Base-by-base conservation (phyloP, 1,140 invertebrate species). In the Cotesia chilonis region DNA sequence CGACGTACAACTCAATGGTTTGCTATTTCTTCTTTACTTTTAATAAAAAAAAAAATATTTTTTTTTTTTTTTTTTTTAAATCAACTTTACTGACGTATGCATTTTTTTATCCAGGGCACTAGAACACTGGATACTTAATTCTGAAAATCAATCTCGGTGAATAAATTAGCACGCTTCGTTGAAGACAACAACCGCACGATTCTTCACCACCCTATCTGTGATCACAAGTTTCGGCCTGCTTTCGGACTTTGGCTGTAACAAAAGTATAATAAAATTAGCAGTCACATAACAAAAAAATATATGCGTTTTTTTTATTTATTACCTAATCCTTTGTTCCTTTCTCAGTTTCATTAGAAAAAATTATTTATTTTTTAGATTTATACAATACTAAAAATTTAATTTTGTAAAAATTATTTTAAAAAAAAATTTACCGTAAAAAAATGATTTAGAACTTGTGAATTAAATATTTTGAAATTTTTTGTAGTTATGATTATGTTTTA, bases 151-250 rank as follows among this genome's bases (percentile, higher is more conserved):
- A 66, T 68, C n/a, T 55, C 0, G 64, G 71, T 63, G 68, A 71
- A n/a, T 80, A 84, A 78, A 81, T 76, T 75, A 67, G 69, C 71
- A 77, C 77, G 73, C 72, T 77, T 77, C 66, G 71, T 20, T 73
- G 73, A 77, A 75, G 78, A 79, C 80, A 82, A 85, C 85, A 87
- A 87, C 85, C 85, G 86, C 85, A 87, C 86, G 83, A 82, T 76
- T 80, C 76, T 82, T 82, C 41, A 83, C 85, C 82, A 80, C 77
- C 80, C 84, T 84, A 87, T 86, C 81, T 85, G 83, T 86, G 83
- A 87, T 85, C 84, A 87, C 83, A 87, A 81, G 68, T 86, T 87
- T 86, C 83, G 85, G 80, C 79, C 71, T 75, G 76, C 75, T 82
- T 86, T 85, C 81, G 81, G 81, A 83, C 80, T 84, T 85, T 82